Evolutionary conservation across 2,113 vertebrate genomes (phyloP), one percentile per base, ranked within the genome.

Genomic region (Hassar affinis): DNA sequence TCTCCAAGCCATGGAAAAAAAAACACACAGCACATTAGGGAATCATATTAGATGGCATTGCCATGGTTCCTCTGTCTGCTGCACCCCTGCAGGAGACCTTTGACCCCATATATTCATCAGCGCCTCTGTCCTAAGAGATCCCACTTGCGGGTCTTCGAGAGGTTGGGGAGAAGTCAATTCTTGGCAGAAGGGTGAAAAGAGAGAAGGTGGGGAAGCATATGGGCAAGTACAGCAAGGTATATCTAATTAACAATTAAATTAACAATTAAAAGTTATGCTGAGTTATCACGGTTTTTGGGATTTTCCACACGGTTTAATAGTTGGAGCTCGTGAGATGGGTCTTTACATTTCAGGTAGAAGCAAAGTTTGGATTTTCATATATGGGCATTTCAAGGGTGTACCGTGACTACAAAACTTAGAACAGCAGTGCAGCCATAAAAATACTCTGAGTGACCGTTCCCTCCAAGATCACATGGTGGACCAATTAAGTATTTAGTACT

Each of bases 41-140:
- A 83, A 62, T 80, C 68, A 10, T 68, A 80, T 80, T 80, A 80
- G 77, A 78, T 68, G 59, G 57, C 80, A 71, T 75, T 66, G 51
- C 74, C 45, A 10, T 47, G 10, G n/a, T 66, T 84, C 51, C 57
- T 68, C 72, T 30, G 12, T 59, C 45, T 68, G 14, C 78, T 75
- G 42, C 22, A 14, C 64, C 62, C 35, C 33, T 30, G 59, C 61
- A 85, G 79, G 38, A 68, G 14, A 22, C 33, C 49, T 71, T 33
- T 52, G 66, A 74, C 81, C 61, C 42, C 49, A 54, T 80, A 51
- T 78, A 78, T 88, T 84, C 25, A 78, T 83, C 79, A 18, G 25
- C 33, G 45, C 59, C 79, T 56, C 64, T 62, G 25, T 66, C 82
- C 47, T 25, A 56, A 72, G 64, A 79, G 75, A 49, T 49, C 30